These are phyloP conservation scores for Gobio occitaniae DNA, from an alignment of 2,797 vertebrate species.

Conservation along the genomic window DNA sequence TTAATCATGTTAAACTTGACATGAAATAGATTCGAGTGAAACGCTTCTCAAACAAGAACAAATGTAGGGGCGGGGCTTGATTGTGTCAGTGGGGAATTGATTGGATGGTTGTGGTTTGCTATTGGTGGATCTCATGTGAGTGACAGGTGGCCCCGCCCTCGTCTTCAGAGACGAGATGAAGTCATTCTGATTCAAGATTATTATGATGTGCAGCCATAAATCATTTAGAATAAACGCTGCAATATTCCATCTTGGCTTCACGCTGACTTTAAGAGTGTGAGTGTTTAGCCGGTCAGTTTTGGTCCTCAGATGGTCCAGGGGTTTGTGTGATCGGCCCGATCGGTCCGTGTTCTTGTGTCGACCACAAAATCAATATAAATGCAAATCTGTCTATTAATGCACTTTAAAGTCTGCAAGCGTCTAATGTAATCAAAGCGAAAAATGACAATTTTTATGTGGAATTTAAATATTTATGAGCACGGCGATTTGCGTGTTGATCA, in stretches of 20 bases:
- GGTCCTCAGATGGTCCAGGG: constrained; percentile 71
- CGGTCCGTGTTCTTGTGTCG: constrained; percentile 76
- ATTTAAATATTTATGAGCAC: constrained; percentile 80
- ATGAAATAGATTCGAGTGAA: too few species aligned
- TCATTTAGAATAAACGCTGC: background rate
- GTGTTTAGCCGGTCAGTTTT: background rate
- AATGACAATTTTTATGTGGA: constrained; percentile 75
- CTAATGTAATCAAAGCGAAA: constrained; percentile 78
- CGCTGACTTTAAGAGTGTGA: background rate
- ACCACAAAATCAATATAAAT: constrained; percentile 85
- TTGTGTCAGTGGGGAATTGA: too few species aligned
- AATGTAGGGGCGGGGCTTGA: too few species aligned
- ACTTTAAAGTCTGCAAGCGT: constrained; percentile 79
- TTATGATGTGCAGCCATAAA: background rate
- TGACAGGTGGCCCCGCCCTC: background rate
- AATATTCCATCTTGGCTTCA: background rate
- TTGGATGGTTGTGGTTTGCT: too few species aligned
- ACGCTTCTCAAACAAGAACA: too few species aligned
- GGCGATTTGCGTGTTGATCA: constrained; percentile 70
- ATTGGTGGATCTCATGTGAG: too few species aligned
- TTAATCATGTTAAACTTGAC: too few species aligned
- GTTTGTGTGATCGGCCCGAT: constrained; percentile 62
- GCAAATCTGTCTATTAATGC: constrained; percentile 84
- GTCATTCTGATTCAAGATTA: background rate
- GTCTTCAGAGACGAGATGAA: background rate